These are phyloP conservation scores for Fulica atra DNA, from an alignment of 2,113 vertebrate species.

Conservation along the genomic window DNA sequence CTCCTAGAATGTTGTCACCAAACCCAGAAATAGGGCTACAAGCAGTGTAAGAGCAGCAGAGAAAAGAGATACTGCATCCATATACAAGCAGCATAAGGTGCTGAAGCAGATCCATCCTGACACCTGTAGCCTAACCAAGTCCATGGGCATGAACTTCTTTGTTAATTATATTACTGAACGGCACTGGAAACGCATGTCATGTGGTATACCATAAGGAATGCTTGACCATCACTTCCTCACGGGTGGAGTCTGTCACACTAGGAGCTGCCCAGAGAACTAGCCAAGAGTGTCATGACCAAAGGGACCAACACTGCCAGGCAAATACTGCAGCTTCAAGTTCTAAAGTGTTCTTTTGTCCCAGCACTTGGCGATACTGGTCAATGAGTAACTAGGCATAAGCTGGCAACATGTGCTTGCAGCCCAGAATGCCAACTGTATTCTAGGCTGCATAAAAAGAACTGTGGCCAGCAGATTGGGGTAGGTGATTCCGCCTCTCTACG, in stretches of 20 bases:
- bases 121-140: not conserved
- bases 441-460: not conserved
- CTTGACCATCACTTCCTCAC: not conserved
- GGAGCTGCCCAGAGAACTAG: not conserved
- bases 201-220: not conserved
- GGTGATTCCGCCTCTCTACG: not conserved
- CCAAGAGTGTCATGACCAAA: not conserved
- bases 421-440: not conserved
- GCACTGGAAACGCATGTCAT: not conserved
- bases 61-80: not conserved
- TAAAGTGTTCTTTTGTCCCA: not conserved
- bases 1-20: not conserved
- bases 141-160: not conserved
- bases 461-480: rapidly evolving
- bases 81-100: not conserved
- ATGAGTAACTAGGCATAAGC: not conserved
- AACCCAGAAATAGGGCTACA: not conserved
- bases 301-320: not conserved
- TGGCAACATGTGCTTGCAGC: rapidly evolving
- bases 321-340: not conserved
- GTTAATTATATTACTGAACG: not conserved
- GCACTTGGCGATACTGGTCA: not conserved
- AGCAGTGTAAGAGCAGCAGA: not conserved
- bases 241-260: not conserved
- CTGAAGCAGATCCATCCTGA: not conserved